Evolutionary conservation across 2,888 invertebrate species (phyloP).

Genomic region (Aquatica leii): DNA sequence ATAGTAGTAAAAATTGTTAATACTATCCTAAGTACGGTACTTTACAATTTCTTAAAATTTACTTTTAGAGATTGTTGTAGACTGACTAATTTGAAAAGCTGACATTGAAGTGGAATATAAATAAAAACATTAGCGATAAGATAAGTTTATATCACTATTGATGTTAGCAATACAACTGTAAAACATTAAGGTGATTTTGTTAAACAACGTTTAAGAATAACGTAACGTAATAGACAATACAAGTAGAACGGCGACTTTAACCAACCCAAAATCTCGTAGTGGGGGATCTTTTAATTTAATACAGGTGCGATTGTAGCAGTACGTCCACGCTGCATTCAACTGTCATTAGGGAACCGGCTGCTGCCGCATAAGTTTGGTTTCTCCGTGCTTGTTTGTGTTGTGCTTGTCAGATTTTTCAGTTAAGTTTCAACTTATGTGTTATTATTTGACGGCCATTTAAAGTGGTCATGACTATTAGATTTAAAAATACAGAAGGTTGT

Average conservation of each 20-base stretch:
- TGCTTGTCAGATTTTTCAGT: background rate
- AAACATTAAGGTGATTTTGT: too few species aligned
- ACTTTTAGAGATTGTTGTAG: too few species aligned
- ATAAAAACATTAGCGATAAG: too few species aligned
- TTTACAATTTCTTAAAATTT: too few species aligned
- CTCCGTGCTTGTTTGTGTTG: background rate
- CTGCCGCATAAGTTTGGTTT: background rate
- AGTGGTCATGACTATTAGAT: constrained; percentile 22
- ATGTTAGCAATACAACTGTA: too few species aligned
- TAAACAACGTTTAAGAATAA: too few species aligned
- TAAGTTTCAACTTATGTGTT: background rate
- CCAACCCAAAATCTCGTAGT: constrained; percentile 3
- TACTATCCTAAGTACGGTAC: too few species aligned
- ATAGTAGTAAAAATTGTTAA: too few species aligned
- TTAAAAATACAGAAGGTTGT: constrained; percentile 14
- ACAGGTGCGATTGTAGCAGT: constrained; percentile 13
- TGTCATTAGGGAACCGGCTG: constrained; percentile 13
- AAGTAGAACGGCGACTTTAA: background rate
- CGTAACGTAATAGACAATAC: constrained; percentile 3
- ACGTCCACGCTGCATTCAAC: background rate
- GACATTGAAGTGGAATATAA: too few species aligned
- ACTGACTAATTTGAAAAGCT: too few species aligned
- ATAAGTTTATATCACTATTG: too few species aligned
- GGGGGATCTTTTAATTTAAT: constrained; percentile 1
- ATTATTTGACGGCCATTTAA: constrained; percentile 15